Base-by-base conservation (phyloP, 1,140 invertebrate species). In the Atta colombica region DNA sequence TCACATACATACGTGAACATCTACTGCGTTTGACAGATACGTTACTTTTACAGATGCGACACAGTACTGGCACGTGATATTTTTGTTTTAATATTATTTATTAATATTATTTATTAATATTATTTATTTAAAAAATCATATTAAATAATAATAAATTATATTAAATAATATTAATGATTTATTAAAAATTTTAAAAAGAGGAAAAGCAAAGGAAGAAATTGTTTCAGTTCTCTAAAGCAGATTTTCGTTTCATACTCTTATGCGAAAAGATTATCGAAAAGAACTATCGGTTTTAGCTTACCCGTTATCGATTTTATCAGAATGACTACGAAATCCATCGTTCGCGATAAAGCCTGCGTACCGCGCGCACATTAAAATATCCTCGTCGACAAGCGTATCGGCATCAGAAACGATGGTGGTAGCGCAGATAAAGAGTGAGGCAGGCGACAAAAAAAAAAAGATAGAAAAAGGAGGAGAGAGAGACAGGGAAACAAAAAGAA, bases 351-450 rank as follows among this genome's bases (percentile, higher is more conserved):
- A 90, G 87, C 82, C 60, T 53, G 65, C 61, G 77, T 78, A 69
- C 86, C 86, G 77, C 69, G 81, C 71, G 82, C 66, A 88, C 85
- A 81, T 90, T 89, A 92, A 91, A 93, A 89, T 88, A 86, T 88
- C 39, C 74, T 55, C 66, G 84, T 77, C 58, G 81, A 71, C 86
- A 71, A 55, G 60, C 35, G 71, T 69, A 86, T 90, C 68, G 87
- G 84, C 77, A 72, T 81, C 55, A 49, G 69, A 21, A 39, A 75
- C 68, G 80, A 74, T 71, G 80, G 49, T 49, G 45, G 39, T 51
- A 25, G 31, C n/a, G 63, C 25, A 49, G 78, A 71, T 74, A 75
- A 80, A 72, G 85, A 78, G 49, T 63, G 69, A 65, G 78, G 80
- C 68, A 58, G 71, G 77, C 63, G 71, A 72, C 55, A 28, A 7